Evolutionary conservation across 2,888 invertebrate genomes (phyloP), one percentile per base, ranked within the genome.

Genomic region (Lagria hirta): DNA sequence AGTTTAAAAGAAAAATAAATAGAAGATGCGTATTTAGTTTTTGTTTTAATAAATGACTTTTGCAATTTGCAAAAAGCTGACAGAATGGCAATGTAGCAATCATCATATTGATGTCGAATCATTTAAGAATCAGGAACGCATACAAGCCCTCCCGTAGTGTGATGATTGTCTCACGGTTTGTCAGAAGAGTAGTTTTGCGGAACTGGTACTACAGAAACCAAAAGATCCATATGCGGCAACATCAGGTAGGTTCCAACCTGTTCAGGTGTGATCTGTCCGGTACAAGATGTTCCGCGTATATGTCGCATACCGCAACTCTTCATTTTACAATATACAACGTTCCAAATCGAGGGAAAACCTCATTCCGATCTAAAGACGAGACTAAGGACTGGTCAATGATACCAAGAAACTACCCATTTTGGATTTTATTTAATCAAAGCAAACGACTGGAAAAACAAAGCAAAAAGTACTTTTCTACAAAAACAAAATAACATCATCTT

Each of bases 261-360:
- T 40, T 42, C 48, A 48, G 48, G 48, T 48, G 48, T 37, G 43
- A 48, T 47, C 43, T 48, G 43, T 21, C 43, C 48, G 34, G 42
- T 48, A 43, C 33, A 38, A 48, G 48, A 48, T 43, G 43, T 48
- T 48, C 48, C 48, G 43, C 48, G 48, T 48, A 42, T 32, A 48
- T 32, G 48, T 42, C 48, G 38, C 48, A 48, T 48, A 43, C 41
- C 38, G 30, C 36, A 36, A 30, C 43, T 43, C 26, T 43, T 40
- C 40, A 34, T 35, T 38, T 44, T 44, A 44, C 43, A 36, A 15
- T n/a, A n/a, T n/a, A n/a, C 42, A 29, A 28, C 35, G 35, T 35
- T 35, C 35, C 35, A 10, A 35, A 35, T 35, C 29, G 35, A 38
- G 33, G 35, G 40, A 38, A 45, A 45, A 45, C 45, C 24, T 45